Conservation (phyloP, 2,113 vertebrate species). For the Pedionomus torquatus region DNA sequence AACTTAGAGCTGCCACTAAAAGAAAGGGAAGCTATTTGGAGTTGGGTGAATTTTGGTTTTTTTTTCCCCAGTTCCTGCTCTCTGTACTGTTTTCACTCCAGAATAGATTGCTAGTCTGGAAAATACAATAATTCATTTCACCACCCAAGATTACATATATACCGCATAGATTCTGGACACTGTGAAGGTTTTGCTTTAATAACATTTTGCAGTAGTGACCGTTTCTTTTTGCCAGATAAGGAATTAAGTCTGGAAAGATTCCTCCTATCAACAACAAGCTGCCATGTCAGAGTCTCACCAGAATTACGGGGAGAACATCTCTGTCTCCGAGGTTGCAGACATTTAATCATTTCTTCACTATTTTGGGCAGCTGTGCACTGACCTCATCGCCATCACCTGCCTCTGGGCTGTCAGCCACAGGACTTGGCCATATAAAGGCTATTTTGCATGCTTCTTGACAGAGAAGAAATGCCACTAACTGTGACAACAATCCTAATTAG, state of each 20-base stretch:
- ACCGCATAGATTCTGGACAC: neutral
- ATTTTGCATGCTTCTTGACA: conserved; percentile 31
- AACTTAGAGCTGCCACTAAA: neutral
- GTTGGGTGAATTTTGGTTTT: neutral
- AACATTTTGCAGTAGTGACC: neutral
- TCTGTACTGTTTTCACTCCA: neutral
- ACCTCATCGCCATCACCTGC: conserved; percentile 39
- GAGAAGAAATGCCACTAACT: conserved; percentile 30
- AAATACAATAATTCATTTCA: neutral
- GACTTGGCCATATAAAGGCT: neutral
- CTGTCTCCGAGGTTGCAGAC: neutral
- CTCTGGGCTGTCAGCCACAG: neutral
- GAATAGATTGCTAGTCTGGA: neutral
- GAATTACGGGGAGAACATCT: conserved; percentile 45
- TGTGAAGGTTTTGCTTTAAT: neutral
- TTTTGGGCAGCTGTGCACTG: conserved; percentile 43
- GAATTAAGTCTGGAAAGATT: neutral
- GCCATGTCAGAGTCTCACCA: conserved; percentile 37
- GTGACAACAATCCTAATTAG: conserved; percentile 66
- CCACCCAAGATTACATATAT: neutral
- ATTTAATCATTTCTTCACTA: conserved; percentile 60
- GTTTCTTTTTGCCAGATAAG: neutral
- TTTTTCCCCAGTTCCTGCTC: neutral
- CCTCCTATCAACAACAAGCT: neutral
- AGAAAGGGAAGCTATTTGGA: neutral